Percentiles rank a stretch among this genome's conserved stretches.
phyloP scores from a whole-genome alignment of 2,113 vertebrate species.

The Eudyptes chrysolophus region DNA sequence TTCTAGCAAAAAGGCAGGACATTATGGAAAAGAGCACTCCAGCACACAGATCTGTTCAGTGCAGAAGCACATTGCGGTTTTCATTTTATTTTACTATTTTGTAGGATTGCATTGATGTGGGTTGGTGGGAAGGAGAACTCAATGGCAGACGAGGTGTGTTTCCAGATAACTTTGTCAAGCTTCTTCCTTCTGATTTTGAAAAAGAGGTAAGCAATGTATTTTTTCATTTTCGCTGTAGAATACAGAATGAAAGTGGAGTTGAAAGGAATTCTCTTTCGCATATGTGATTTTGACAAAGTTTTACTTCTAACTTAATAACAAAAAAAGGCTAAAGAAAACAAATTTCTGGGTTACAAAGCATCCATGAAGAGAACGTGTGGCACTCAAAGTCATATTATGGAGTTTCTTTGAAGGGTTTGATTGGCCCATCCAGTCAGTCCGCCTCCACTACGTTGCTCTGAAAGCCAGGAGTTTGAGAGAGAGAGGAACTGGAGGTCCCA shows the following conservation, averaged over 20 bases:
- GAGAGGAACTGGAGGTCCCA: not conserved
- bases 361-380: not conserved
- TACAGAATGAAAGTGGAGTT: not conserved
- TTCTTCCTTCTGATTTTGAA: conserved; percentile 89
- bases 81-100: conserved; percentile 1
- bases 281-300: not conserved
- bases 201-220: conserved; percentile 83
- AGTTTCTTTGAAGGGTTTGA: not conserved
- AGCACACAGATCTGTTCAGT: not conserved
- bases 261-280: not conserved
- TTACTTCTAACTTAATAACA: not conserved
- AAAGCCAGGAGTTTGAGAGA: not conserved
- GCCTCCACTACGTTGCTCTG: not conserved
- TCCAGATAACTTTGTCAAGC: conserved; percentile 97
- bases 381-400: not conserved
- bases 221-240: not conserved
- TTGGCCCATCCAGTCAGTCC: not conserved
- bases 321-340: not conserved
- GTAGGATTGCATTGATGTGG: conserved; percentile 94
- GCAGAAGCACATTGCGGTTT: not conserved
- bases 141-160: conserved; percentile 91
- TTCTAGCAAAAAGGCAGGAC: not conserved
- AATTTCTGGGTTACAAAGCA: not conserved
- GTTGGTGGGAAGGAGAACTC: conserved; percentile 98
- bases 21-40: not conserved